A percentile compares a stretch with the other conserved stretches of the same genome.
phyloP scores from a whole-genome alignment of 2,797 vertebrate species.

The Tapirus indicus region DNA sequence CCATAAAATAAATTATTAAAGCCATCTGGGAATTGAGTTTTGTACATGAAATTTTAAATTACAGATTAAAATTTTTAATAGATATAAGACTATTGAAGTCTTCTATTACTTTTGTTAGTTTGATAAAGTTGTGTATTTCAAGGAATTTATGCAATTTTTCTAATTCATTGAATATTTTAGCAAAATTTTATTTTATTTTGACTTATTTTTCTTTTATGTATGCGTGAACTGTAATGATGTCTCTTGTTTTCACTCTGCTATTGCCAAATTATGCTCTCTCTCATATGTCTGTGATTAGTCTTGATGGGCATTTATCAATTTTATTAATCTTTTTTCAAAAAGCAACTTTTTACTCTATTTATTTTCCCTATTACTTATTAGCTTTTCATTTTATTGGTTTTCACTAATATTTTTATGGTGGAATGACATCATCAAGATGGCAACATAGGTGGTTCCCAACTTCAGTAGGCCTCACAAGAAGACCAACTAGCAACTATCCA shows the following conservation, averaged over 20 bases:
- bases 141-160: background rate
- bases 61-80: background rate
- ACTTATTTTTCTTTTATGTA: background rate
- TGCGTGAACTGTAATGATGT: background rate
- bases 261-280: background rate
- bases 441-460: background rate
- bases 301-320: background rate
- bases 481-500: background rate
- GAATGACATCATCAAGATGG: background rate
- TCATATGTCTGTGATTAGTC: background rate
- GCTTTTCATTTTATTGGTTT: background rate
- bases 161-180: background rate
- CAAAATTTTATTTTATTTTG: background rate
- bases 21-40: background rate
- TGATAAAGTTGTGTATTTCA: background rate
- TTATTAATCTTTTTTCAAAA: background rate
- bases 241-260: background rate
- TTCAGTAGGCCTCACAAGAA: background rate
- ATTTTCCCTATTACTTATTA: background rate
- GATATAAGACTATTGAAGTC: background rate
- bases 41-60: background rate
- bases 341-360: background rate
- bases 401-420: background rate
- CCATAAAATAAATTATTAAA: background rate
- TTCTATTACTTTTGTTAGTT: background rate